Conservation (phyloP, 2,888 invertebrate genomes). For the Lithophane semibrunnea region DNA sequence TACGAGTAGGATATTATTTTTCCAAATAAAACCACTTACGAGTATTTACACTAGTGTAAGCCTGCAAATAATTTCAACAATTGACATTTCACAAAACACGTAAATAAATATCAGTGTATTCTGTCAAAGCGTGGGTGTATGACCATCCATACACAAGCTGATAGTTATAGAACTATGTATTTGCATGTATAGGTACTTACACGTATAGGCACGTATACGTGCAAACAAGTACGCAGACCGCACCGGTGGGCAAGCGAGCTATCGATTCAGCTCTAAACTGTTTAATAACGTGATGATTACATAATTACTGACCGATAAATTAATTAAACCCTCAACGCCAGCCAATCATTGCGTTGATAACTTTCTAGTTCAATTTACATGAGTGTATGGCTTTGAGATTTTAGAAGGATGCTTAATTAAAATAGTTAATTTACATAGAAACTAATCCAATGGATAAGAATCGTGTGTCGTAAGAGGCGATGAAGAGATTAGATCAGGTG, state of each 20-base stretch:
- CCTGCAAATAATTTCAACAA: neutral
- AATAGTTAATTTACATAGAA: constrained; percentile 23
- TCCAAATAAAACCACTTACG: constrained; percentile 11
- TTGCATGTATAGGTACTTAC: neutral
- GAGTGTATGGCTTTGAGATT: constrained; percentile 26
- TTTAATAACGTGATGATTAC: constrained; percentile 54
- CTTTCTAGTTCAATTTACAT: constrained; percentile 28
- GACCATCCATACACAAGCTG: neutral
- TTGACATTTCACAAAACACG: neutral
- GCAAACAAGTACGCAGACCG: constrained; percentile 4
- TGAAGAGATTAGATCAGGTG: constrained; percentile 43
- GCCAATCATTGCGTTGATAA: constrained; percentile 48
- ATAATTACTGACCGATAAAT: constrained; percentile 54
- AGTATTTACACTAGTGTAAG: constrained; percentile 7
- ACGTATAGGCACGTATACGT: too few species aligned
- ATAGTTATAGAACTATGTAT: too few species aligned
- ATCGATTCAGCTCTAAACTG: constrained; percentile 55
- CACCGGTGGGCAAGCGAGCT: constrained; percentile 27
- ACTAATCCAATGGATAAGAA: constrained; percentile 26
- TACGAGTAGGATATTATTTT: constrained; percentile 18
- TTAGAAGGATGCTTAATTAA: constrained; percentile 19
- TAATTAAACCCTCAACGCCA: constrained; percentile 38
- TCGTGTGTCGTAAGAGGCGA: constrained; percentile 51
- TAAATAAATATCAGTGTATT: constrained; percentile 5
- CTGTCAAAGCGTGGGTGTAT: neutral